These are phyloP conservation scores for Hippoglossus hippoglossus DNA, from an alignment of 2,797 vertebrate species.

Conservation along the genomic window DNA sequence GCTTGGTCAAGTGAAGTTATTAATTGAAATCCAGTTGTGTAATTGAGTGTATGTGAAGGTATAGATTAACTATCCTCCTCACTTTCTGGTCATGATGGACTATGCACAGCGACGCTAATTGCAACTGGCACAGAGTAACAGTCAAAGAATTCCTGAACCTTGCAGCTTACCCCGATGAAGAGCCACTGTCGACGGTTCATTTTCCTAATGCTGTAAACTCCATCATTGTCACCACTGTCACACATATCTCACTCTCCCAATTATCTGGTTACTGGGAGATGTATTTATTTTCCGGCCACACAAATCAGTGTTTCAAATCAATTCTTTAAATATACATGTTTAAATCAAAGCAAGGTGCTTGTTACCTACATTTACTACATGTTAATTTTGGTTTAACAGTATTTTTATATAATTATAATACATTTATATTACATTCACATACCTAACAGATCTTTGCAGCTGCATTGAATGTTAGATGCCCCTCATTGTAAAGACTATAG, in stretches of 20 bases:
- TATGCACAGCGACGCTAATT: constrained; percentile 51
- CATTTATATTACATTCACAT: too few relatives aligned
- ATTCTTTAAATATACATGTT: neutral
- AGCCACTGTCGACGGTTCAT: constrained; percentile 12
- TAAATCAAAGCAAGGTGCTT: neutral
- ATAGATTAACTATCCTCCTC: constrained; percentile 65
- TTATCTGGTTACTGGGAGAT: constrained; percentile 12
- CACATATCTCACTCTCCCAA: constrained; percentile 11
- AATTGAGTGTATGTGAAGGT: constrained; percentile 57
- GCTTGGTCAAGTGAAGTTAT: constrained; percentile 33
- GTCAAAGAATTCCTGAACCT: constrained; percentile 24
- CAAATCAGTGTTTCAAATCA: neutral
- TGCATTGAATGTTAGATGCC: neutral
- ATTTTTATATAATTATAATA: too few relatives aligned
- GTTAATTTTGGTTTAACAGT: too few relatives aligned
- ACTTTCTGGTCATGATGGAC: constrained; percentile 50
- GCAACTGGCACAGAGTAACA: constrained; percentile 33
- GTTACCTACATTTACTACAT: too few relatives aligned
- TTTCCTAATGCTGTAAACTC: constrained; percentile 30
- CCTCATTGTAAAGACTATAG: neutral
- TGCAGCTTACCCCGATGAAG: constrained; percentile 40
- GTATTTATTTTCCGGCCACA: constrained; percentile 1
- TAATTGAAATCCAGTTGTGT: constrained; percentile 63
- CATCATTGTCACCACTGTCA: constrained; percentile 21
- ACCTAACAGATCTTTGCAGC: neutral